These are phyloP conservation scores for Microvelia longipes DNA, from an alignment of 1,140 invertebrate species.

Conservation along the genomic window DNA sequence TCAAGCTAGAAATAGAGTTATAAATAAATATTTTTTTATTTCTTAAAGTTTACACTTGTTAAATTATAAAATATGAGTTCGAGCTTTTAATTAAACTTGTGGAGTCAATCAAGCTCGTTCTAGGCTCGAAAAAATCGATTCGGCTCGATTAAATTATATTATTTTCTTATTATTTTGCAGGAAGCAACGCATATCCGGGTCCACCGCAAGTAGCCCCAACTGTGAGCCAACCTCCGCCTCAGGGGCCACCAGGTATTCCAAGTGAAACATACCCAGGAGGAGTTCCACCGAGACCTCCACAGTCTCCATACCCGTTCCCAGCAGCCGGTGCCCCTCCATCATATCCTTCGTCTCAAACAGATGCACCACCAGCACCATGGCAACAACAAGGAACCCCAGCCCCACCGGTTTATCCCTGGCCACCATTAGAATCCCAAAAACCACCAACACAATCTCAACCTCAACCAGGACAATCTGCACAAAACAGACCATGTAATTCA, in stretches of 20 bases:
- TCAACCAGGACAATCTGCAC: slow-evolving; percentile 13
- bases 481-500: slow-evolving; percentile 10
- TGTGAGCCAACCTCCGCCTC: slow-evolving; percentile 8
- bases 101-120: too few relatives aligned
- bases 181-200: neutral
- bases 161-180: neutral
- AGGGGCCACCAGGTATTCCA: slow-evolving; percentile 1
- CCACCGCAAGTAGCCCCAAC: neutral
- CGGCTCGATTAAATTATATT: neutral
- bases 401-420: neutral
- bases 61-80: too few relatives aligned
- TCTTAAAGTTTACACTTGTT: too few relatives aligned
- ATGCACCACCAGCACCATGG: slow-evolving; percentile 4
- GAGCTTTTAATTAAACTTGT: too few relatives aligned
- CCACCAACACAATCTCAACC: slow-evolving; percentile 3
- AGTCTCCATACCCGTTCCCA: slow-evolving; percentile 6
- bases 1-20: too few relatives aligned
- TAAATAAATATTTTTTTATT: too few relatives aligned
- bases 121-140: neutral
- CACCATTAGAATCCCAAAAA: slow-evolving; percentile 5
- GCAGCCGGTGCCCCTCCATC: slow-evolving; percentile 2
- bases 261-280: neutral
- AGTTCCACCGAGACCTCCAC: neutral
- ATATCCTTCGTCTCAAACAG: neutral
- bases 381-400: neutral